Conservation (phyloP, 2,888 invertebrate genomes). For the Anthoptus insignis region DNA sequence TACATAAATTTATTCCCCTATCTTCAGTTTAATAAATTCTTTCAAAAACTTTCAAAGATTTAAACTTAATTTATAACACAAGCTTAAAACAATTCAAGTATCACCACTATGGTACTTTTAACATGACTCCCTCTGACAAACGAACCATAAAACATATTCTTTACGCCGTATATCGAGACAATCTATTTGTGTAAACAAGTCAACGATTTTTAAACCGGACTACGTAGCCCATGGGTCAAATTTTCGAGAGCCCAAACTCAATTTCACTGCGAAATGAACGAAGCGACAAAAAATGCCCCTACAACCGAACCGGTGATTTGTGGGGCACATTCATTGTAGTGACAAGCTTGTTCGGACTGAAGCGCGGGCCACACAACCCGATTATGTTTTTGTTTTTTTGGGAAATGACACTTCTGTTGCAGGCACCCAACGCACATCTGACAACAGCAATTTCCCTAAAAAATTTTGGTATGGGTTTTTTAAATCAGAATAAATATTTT, state of each 20-base stretch:
- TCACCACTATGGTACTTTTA: not conserved
- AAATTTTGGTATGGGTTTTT: not conserved
- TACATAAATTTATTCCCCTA: no score
- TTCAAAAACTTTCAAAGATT: no score
- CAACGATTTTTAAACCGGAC: constrained; percentile 31
- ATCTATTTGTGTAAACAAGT: constrained; percentile 46
- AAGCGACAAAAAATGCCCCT: constrained; percentile 75
- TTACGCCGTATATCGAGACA: constrained; percentile 55
- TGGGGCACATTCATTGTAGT: constrained; percentile 82
- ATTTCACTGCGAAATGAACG: constrained; percentile 80
- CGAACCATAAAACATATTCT: constrained; percentile 51
- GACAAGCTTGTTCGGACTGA: constrained; percentile 75
- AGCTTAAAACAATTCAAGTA: not conserved
- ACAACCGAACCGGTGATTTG: constrained; percentile 81
- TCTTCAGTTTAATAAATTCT: no score
- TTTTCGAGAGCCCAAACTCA: constrained; percentile 72
- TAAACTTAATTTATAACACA: no score
- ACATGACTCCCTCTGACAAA: not conserved
- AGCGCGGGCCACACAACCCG: constrained; percentile 65
- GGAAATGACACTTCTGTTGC: constrained; percentile 16
- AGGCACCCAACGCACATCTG: not conserved
- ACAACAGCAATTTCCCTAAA: not conserved
- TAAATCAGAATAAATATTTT: not conserved
- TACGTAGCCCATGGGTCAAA: constrained; percentile 59
- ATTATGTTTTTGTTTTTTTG: constrained; percentile 48